Percentiles rank a stretch among this genome's conserved stretches.
Conservation (phyloP, 2,888 invertebrate genomes). For the Girardia tigrina region DNA sequence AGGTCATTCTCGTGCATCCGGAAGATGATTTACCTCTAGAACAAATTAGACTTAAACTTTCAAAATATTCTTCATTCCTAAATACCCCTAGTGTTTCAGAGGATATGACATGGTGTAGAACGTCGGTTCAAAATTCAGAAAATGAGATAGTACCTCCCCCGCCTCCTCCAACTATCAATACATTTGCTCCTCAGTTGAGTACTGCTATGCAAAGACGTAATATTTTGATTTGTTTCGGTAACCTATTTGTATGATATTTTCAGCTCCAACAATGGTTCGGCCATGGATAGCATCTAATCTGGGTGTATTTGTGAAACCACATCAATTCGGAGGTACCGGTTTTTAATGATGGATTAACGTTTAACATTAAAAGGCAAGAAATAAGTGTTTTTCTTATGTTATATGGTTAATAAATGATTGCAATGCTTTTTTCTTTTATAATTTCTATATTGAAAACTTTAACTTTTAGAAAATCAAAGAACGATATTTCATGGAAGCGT, state of each 20-base stretch:
- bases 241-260: background rate
- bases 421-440: background rate
- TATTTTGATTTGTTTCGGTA: no score
- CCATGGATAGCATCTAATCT: background rate
- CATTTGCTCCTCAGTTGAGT: background rate
- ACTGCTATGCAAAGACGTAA: background rate
- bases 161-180: background rate
- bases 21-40: background rate
- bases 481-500: constrained; percentile 6
- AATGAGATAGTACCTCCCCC: background rate
- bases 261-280: background rate
- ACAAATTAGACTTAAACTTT: constrained; percentile 10
- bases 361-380: background rate
- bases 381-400: constrained; percentile 14
- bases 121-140: background rate
- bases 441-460: constrained; percentile 14
- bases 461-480: background rate
- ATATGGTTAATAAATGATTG: constrained; percentile 4
- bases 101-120: background rate
- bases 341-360: background rate
- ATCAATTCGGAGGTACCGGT: background rate
- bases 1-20: background rate
- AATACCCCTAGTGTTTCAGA: background rate
- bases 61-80: background rate
- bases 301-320: background rate